Conservation (phyloP, 2,113 vertebrate genomes). For the Cyanoderma ruficeps region DNA sequence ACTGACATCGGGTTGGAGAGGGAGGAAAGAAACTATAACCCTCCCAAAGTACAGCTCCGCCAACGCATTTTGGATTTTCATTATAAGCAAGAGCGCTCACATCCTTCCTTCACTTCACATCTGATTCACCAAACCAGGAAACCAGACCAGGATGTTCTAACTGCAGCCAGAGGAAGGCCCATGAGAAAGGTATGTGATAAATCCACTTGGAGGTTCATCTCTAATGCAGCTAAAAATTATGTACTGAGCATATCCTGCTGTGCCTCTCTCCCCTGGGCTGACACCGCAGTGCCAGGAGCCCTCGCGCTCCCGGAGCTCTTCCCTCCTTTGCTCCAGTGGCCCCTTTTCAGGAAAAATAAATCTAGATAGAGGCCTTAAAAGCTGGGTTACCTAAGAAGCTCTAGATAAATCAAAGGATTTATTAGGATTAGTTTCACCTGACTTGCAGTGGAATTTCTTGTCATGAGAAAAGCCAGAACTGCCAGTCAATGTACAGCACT, state of each 20-base stretch:
- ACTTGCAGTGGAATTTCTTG: neutral
- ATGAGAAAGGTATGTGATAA: neutral
- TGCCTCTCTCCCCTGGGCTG: neutral
- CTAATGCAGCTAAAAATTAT: neutral
- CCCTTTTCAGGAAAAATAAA: neutral
- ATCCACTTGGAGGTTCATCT: neutral
- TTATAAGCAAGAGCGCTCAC: neutral
- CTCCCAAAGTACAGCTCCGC: neutral
- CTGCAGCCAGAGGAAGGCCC: neutral
- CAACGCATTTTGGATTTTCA: neutral
- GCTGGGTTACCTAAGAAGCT: neutral
- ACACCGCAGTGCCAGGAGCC: neutral
- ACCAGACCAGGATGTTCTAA: neutral
- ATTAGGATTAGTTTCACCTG: neutral
- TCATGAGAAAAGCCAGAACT: neutral
- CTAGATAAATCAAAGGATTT: neutral
- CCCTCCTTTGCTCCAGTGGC: rapidly evolving
- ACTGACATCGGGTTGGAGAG: neutral
- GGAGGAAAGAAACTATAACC: neutral
- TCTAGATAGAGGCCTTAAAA: neutral
- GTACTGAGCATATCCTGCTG: neutral
- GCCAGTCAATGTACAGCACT: neutral
- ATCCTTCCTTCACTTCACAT: neutral
- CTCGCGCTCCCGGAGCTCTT: neutral
- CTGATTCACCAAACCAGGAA: neutral